Base-by-base conservation (phyloP, 2,888 invertebrate species). In the Cryptocheilus praepositus region DNA sequence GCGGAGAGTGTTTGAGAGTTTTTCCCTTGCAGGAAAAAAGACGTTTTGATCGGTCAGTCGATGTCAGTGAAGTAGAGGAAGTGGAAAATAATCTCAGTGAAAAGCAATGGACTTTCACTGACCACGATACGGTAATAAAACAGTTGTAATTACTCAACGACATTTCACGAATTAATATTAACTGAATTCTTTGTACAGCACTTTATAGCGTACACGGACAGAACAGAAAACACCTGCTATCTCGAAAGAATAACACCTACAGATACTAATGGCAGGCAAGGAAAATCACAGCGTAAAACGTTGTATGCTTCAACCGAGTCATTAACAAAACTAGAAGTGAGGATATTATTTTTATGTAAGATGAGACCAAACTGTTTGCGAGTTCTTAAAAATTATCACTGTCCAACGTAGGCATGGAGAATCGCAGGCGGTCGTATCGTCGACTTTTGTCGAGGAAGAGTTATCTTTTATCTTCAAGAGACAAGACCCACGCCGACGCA, bases 391-490 rank as follows among this genome's bases (percentile, higher is more conserved):
- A 36, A 36, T 8, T 5, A 15, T 21, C 15, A 3, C 0, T 25
- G 44, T 45, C 46, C 11, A 8, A 22, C 19, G 79, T 55, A 91
- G 91, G 89, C 89, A 61, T 89, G 89, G 87, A 81, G 83, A 61
- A 68, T 90, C 36, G 90, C 89, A n/a, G 90, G 91, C 0, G 85
- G 86, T 22, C 83, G 89, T 67, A 87, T 91, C 52, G 84, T 87
- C 3, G 87, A 89, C 62, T 91, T 91, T 75, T 91, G 91, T 77
- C 82, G 84, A 28, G 89, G 89, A n/a, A 86, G 87, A 65, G 86
- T 86, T 0, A 89, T 89, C 15, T 85, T 88, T 64, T 76, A 90
- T 3, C 82, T 90, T 8, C 88, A 89, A 77, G 84, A 86, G 52
- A 74, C 65, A 2, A 65, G 64, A 43, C 84, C 85, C 4, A 56